Percentiles rank a stretch among this genome's conserved stretches.
Conservation (phyloP, 2,888 invertebrate species). For the Autographa gamma region DNA sequence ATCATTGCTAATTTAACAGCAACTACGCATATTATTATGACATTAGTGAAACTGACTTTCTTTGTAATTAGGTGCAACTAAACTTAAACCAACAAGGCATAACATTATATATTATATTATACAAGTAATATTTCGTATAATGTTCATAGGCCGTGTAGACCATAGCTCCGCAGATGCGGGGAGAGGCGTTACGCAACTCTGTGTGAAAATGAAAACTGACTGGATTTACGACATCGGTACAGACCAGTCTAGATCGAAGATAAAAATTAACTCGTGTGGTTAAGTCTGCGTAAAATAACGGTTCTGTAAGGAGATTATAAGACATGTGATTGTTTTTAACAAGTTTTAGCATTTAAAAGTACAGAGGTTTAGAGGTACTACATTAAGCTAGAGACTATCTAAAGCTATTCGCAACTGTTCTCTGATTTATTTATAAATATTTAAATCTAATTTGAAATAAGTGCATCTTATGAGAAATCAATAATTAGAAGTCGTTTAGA, state of each 20-base stretch:
- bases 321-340: background rate
- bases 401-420: background rate
- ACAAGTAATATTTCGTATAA: constrained; percentile 18
- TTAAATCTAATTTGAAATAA: background rate
- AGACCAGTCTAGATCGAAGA: constrained; percentile 52
- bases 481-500: background rate
- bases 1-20: constrained; percentile 1
- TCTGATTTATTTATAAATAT: background rate
- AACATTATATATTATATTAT: constrained; percentile 21
- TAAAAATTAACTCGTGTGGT: constrained; percentile 37
- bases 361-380: too few relatives aligned
- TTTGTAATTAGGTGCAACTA: constrained; percentile 12
- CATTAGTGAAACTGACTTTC: constrained; percentile 21
- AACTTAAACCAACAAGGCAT: constrained; percentile 17
- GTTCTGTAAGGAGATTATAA: constrained; percentile 17
- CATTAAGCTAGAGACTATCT: too few relatives aligned
- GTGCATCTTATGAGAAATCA: background rate
- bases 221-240: constrained; percentile 47
- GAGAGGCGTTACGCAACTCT: constrained; percentile 54
- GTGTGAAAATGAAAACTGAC: constrained; percentile 59
- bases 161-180: constrained; percentile 29
- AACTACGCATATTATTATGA: background rate
- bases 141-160: constrained; percentile 46
- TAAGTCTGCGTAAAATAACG: constrained; percentile 23
- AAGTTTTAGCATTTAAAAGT: background rate